These are phyloP conservation scores for Drosophila nr. perissopoda DNA, from an alignment of 2,888 invertebrate species.

Conservation along the genomic window DNA sequence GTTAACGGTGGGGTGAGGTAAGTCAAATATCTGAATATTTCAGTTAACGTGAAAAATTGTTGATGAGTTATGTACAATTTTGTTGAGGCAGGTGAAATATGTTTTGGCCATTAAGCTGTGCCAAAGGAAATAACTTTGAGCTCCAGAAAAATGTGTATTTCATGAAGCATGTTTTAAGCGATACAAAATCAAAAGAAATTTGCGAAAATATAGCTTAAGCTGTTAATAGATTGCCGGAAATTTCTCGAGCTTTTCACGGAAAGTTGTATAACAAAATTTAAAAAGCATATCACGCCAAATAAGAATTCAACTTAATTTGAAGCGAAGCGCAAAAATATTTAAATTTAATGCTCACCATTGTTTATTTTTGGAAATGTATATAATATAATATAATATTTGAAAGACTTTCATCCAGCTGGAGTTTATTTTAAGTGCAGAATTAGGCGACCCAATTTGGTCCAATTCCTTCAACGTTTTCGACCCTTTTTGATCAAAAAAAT, in stretches of 20 bases:
- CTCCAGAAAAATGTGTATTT: slow-evolving; percentile 36
- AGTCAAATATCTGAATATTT: slow-evolving; percentile 26
- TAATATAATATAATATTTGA: neutral
- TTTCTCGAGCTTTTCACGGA: no score
- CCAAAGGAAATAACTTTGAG: slow-evolving; percentile 33
- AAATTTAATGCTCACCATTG: neutral
- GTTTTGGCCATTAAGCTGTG: slow-evolving; percentile 16
- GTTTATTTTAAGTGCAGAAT: slow-evolving; percentile 36
- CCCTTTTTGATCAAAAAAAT: slow-evolving; percentile 27
- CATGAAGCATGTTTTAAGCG: slow-evolving; percentile 13
- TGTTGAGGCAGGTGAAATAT: slow-evolving; percentile 4
- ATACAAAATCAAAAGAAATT: slow-evolving; percentile 10
- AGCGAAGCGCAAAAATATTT: neutral
- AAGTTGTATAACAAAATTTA: neutral
- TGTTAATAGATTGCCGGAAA: neutral
- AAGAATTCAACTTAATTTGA: neutral
- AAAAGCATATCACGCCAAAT: neutral
- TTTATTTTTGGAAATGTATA: slow-evolving; percentile 1
- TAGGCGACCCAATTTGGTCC: slow-evolving; percentile 22
- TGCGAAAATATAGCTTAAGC: neutral
- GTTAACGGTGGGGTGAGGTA: neutral
- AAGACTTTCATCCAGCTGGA: slow-evolving; percentile 5
- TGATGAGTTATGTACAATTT: slow-evolving; percentile 33
- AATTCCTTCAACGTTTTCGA: slow-evolving; percentile 19
- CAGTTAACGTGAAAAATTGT: slow-evolving; percentile 31